phyloP scores from a whole-genome alignment of 2,113 vertebrate genomes.

The Tinamus guttatus region DNA sequence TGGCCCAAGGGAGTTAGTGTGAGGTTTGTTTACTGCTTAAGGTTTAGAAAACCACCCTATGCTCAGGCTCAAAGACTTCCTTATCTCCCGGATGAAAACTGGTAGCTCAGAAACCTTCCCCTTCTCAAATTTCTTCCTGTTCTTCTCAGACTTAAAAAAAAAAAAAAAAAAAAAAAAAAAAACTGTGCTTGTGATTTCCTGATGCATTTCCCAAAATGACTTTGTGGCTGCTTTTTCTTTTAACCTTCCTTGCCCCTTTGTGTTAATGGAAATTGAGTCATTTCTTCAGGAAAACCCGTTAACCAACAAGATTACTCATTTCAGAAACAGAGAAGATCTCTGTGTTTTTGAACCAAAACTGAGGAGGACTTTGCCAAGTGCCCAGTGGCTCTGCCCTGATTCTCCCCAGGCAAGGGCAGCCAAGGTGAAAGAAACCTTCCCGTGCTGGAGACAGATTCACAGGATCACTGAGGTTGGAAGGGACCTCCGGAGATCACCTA shows the following conservation, averaged over 20 bases:
- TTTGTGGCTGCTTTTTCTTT: neutral
- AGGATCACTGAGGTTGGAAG: too few species aligned
- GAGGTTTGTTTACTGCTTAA: neutral
- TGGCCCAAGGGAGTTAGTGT: neutral
- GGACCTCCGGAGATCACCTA: too few species aligned
- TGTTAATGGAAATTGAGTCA: neutral
- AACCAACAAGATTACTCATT: neutral
- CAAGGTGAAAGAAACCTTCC: neutral
- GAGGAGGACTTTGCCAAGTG: neutral
- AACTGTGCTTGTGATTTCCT: neutral
- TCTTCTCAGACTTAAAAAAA: neutral
- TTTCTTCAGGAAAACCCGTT: neutral
- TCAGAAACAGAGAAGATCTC: neutral
- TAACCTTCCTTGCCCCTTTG: neutral
- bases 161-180: neutral
- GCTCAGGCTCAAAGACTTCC: neutral
- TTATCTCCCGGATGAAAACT: neutral
- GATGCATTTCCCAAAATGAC: neutral
- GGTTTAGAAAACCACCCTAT: neutral
- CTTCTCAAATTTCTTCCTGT: rapidly evolving
- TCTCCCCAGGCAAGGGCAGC: neutral
- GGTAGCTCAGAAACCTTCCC: neutral
- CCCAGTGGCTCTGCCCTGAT: neutral
- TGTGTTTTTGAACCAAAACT: neutral
- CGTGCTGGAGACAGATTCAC: neutral